A percentile compares a stretch with the other conserved stretches of the same genome.
These are phyloP conservation scores for Dolichallabes microphthalmus DNA, from an alignment of 2,113 vertebrate species.

Conservation along the genomic window DNA sequence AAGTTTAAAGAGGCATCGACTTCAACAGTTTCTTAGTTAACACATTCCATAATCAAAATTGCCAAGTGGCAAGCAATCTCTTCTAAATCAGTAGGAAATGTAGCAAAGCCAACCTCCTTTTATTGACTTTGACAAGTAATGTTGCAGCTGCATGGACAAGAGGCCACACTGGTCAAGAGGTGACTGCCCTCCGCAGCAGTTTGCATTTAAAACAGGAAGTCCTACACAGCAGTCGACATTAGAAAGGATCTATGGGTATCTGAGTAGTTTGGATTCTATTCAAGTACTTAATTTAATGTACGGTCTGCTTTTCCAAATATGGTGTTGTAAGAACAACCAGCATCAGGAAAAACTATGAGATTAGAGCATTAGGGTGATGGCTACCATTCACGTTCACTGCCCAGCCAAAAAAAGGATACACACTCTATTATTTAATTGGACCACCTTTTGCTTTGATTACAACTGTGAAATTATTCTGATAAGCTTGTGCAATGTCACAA, in stretches of 20 bases:
- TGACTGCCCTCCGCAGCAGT: conserved; percentile 44
- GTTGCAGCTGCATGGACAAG: conserved; percentile 45
- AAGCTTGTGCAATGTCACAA: too few species aligned
- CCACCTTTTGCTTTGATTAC: too few species aligned
- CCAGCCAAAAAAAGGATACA: too few species aligned
- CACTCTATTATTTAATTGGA: too few species aligned
- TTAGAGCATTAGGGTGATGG: conserved; percentile 8
- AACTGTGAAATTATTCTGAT: too few species aligned
- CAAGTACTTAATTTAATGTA: neutral
- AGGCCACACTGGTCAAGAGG: conserved; percentile 37
- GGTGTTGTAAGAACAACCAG: neutral
- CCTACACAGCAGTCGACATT: neutral
- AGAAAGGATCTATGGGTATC: conserved; percentile 27
- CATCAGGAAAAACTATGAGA: conserved; percentile 21
- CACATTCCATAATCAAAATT: conserved; percentile 3
- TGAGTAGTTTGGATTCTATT: conserved; percentile 11
- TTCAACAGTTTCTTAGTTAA: neutral
- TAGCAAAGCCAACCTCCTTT: neutral
- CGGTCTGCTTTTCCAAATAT: neutral
- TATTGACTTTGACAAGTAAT: conserved; percentile 13
- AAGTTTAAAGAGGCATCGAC: neutral
- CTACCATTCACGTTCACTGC: neutral
- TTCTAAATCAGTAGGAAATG: conserved; percentile 22
- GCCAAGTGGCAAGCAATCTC: neutral
- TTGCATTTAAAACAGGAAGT: conserved; percentile 41